Base-by-base conservation (phyloP, 2,797 vertebrate species). In the Delichon dasypus region DNA sequence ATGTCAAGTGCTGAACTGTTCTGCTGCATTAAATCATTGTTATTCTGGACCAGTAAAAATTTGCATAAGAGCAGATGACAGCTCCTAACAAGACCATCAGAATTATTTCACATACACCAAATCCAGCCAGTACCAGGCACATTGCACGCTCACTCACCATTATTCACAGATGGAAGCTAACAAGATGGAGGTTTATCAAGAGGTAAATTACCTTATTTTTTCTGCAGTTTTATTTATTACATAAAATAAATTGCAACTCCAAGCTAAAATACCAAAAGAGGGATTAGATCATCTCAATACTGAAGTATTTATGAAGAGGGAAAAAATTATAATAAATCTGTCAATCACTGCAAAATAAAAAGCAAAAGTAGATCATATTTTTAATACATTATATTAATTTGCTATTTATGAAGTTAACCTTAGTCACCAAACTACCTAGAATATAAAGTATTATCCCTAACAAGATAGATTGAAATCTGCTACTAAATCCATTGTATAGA, bases 21-120 rank as follows among this genome's bases (percentile, higher is more conserved):
- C 86, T 92, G 72, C 75, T 93, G 78, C 27, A 77, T 94, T 92
- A 84, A 95, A 86, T 96, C 85, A 91, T 95, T 96, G 85, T 95
- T 87, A 97, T 96, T 96, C 96, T 91, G 83, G 96, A 92, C 60
- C 60, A 48, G 93, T 76, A 82, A 95, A 95, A 50, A 97, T 96
- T 97, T 96, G 83, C 96, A 97, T 97, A 95, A 93, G 92, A 96
- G 90, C 93, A 91, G 94, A 94, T 94, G 72, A 70, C 64, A 85
- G 27, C 62, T 89, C 75, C 89, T 91, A 85, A 97, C 93, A 94
- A 95, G 94, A 38, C 57, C 53, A 75, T 92, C 71, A 74, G 81
- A 94, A 87, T 72, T 78, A 67, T 78, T 91, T 88, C 38, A 81
- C 83, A 85, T 70, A 68, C 55, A 93, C 74, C 68, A 67, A 81